phyloP scores from a whole-genome alignment of 64 coral and sea anemone genomes.

The Actinia tenebrosa region DNA sequence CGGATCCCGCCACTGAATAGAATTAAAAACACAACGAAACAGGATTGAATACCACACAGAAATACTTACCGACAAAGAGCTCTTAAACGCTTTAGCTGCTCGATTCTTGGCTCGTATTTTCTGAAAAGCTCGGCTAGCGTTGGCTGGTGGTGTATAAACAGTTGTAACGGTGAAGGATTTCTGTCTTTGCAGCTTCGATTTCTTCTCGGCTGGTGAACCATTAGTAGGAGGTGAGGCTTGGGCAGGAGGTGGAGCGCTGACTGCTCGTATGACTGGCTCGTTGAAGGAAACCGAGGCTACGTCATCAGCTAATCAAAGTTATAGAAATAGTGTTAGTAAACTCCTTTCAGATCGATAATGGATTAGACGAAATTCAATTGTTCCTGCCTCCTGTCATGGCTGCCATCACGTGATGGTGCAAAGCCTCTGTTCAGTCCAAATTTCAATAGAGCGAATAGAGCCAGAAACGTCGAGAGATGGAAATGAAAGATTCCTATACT shows the following conservation, averaged over 20 bases:
- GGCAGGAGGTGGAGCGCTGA: constrained; percentile 9
- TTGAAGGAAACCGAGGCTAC: neutral
- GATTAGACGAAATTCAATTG: no score
- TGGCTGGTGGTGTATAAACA: constrained; percentile 63
- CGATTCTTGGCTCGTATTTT: constrained; percentile 73
- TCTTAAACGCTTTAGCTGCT: constrained; percentile 75
- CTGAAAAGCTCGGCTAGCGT: constrained; percentile 72
- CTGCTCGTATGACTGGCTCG: neutral
- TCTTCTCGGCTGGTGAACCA: constrained; percentile 39
- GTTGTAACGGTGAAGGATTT: constrained; percentile 81
- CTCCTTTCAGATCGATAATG: no score
- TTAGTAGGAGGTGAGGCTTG: constrained; percentile 11
- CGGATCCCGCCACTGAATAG: no score
- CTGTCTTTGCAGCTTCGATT: constrained; percentile 53
- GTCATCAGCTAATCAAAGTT: neutral
- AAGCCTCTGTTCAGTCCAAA: no score
- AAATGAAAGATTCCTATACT: no score
- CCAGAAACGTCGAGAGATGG: no score
- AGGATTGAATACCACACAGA: neutral
- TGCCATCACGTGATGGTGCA: no score
- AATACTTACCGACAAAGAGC: constrained; percentile 60
- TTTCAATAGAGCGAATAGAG: no score
- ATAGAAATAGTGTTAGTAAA: neutral
- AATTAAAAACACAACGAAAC: neutral
- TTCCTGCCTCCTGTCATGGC: no score